phyloP scores from a whole-genome alignment of 2,113 vertebrate genomes.

The Chaetops frenatus region DNA sequence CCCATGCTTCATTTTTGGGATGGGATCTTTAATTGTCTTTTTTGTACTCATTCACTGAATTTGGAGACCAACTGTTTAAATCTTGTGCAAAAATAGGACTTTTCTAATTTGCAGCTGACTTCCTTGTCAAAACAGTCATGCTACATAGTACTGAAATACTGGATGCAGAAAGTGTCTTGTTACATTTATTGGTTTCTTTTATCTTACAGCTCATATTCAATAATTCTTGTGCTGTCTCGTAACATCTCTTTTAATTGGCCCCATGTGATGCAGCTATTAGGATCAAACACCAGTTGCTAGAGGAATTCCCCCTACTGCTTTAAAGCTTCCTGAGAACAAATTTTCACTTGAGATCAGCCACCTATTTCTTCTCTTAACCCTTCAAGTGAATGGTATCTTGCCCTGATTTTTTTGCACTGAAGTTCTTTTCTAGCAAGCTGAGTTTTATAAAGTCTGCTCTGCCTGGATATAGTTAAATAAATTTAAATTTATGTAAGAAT shows the following conservation, averaged over 20 bases:
- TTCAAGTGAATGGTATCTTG: background rate
- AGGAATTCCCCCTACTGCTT: background rate
- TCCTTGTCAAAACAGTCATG: background rate
- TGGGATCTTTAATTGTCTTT: background rate
- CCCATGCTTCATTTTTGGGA: background rate
- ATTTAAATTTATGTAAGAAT: background rate
- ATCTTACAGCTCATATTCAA: background rate
- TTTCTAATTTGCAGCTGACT: background rate
- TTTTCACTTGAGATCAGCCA: background rate
- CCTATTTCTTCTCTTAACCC: background rate
- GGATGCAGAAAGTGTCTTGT: background rate
- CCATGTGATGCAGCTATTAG: background rate
- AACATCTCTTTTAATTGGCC: background rate
- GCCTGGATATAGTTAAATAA: background rate
- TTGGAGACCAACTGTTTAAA: background rate
- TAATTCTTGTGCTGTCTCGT: background rate
- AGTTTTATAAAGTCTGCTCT: background rate
- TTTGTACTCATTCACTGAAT: background rate
- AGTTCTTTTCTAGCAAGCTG: background rate
- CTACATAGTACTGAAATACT: background rate
- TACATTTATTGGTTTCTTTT: background rate
- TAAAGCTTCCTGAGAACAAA: background rate
- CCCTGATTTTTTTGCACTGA: background rate
- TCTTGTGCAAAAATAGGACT: background rate
- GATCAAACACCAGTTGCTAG: background rate